phyloP scores from a whole-genome alignment of 2,797 vertebrate genomes.

The Aythya fuligula region DNA sequence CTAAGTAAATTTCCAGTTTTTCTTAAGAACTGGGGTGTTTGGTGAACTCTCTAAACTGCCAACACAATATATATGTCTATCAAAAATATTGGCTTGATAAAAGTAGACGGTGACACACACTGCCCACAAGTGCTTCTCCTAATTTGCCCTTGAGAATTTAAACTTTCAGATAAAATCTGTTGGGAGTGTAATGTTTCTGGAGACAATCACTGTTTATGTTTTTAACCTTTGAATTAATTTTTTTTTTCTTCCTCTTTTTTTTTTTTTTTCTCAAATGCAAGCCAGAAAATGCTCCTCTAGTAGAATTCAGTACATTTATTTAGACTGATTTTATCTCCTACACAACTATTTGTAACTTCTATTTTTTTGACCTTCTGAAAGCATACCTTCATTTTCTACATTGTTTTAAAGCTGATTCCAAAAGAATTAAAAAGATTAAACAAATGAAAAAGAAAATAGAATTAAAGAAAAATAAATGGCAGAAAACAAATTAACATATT shows the following conservation, averaged over 20 bases:
- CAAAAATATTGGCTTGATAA: slow-evolving; percentile 60
- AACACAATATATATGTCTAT: slow-evolving; percentile 21
- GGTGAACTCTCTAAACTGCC: slow-evolving; percentile 58
- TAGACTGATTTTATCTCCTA: neutral
- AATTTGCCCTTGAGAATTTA: slow-evolving; percentile 24
- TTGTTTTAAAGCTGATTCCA: slow-evolving; percentile 21
- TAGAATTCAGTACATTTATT: neutral
- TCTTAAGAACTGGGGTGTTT: neutral
- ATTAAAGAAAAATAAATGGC: slow-evolving; percentile 45
- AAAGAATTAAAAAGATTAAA: slow-evolving; percentile 27
- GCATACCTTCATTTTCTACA: neutral
- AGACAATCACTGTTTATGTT: neutral
- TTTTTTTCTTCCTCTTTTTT: too few relatives aligned
- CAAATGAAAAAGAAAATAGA: slow-evolving; percentile 39
- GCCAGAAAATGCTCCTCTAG: neutral
- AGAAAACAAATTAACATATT: slow-evolving; percentile 24
- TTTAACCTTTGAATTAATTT: neutral
- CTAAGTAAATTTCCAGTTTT: slow-evolving; percentile 54
- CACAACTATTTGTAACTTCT: neutral
- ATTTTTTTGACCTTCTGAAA: neutral
- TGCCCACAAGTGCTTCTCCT: neutral
- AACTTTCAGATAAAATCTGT: neutral
- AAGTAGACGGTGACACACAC: slow-evolving; percentile 25
- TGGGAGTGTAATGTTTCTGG: neutral
- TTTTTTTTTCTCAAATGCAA: neutral